A percentile compares a stretch with the other conserved stretches of the same genome.
These are phyloP conservation scores for Crotalus tigris DNA, from an alignment of 2,113 vertebrate genomes.

Conservation along the genomic window DNA sequence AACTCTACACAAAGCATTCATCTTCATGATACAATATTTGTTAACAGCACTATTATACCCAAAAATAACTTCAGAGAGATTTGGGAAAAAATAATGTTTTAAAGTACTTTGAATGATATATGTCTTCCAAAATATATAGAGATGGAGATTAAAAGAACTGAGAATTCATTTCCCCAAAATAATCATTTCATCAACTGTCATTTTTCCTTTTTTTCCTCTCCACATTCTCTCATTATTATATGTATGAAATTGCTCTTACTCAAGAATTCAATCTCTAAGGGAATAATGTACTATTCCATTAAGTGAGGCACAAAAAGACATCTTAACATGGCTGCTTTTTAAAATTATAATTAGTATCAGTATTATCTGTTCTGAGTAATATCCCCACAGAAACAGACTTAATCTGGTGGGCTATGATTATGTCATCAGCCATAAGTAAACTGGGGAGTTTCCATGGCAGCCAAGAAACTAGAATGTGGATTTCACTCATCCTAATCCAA, in stretches of 20 bases:
- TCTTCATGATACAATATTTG: neutral
- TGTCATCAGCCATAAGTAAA: neutral
- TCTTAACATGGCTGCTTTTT: neutral
- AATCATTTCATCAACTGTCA: neutral
- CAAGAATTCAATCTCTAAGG: constrained; percentile 4
- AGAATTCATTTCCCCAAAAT: constrained; percentile 14
- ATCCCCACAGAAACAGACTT: neutral
- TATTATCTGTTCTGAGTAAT: neutral
- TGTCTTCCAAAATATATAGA: constrained; percentile 12
- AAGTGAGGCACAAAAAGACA: neutral
- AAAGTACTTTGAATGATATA: constrained; percentile 18
- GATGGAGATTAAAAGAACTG: constrained; percentile 13
- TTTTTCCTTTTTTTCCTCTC: neutral
- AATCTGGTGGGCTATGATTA: neutral
- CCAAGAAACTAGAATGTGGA: neutral
- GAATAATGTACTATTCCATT: neutral
- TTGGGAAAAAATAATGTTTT: neutral
- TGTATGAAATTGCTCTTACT: neutral
- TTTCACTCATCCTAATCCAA: neutral
- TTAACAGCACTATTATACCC: neutral
- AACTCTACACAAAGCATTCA: neutral
- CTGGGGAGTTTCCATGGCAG: neutral
- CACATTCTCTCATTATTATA: neutral
- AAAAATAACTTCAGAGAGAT: neutral
- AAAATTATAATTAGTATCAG: neutral